A percentile compares a stretch with the other conserved stretches of the same genome.
phyloP scores from a whole-genome alignment of 2,797 vertebrate species.

The Xerus rutilus region DNA sequence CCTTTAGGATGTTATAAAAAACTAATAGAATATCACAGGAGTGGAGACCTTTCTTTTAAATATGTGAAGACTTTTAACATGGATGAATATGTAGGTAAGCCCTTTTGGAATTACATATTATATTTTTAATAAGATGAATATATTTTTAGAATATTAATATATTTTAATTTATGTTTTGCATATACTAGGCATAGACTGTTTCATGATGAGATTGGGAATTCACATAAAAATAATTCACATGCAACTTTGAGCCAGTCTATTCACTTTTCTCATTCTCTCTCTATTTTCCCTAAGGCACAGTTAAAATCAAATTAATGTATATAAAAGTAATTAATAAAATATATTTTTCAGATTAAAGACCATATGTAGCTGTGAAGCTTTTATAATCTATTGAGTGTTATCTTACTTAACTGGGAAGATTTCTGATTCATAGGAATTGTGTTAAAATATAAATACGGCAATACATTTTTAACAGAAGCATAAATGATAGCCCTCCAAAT shows the following conservation, averaged over 20 bases:
- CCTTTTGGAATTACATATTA: conserved; percentile 1
- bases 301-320: conserved; percentile 52
- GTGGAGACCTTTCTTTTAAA: conserved; percentile 91
- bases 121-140: conserved; percentile 47
- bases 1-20: conserved; percentile 92
- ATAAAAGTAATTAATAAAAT: conserved; percentile 51
- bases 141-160: conserved; percentile 22
- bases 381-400: conserved; percentile 41
- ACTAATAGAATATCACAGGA: conserved; percentile 91
- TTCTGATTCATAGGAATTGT: not conserved
- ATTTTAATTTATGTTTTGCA: conserved; percentile 29
- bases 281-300: not conserved
- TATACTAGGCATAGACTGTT: not conserved
- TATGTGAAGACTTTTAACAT: conserved; percentile 93
- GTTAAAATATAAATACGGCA: conserved; percentile 26
- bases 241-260: not conserved
- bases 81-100: conserved; percentile 92
- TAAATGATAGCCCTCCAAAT: not conserved
- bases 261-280: not conserved
- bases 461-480: not conserved
- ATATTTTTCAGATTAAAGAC: not conserved
- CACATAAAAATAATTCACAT: not conserved
- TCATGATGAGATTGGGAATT: not conserved
- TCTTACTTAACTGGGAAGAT: conserved; percentile 30
- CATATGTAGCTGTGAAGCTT: conserved; percentile 37